Evolutionary conservation across 1,140 invertebrate species (phyloP).

Genomic region (Thalassaphorura encarpata): DNA sequence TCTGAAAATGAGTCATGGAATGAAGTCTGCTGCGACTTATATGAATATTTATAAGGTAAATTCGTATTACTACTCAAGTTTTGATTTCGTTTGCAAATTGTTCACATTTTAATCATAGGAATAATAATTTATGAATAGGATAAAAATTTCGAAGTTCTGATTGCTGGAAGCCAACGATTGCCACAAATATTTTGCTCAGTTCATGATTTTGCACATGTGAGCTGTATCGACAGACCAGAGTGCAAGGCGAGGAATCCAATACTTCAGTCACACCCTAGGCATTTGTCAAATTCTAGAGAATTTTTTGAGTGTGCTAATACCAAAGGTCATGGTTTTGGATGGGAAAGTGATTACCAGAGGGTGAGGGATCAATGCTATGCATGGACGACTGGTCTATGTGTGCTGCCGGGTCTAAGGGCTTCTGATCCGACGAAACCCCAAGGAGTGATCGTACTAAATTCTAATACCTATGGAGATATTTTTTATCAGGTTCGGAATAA

Average conservation of each 20-base stretch:
- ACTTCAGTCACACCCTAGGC: constrained; percentile 18
- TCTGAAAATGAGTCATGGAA: constrained; percentile 22
- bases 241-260: constrained; percentile 25
- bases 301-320: constrained; percentile 6
- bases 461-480: constrained; percentile 20
- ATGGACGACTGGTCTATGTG: constrained; percentile 24
- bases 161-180: constrained; percentile 14
- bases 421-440: constrained; percentile 3
- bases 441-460: constrained; percentile 10
- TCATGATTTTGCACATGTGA: constrained; percentile 19
- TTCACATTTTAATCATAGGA: constrained; percentile 4
- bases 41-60: constrained; percentile 16
- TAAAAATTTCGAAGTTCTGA: constrained; percentile 24
- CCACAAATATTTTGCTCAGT: constrained; percentile 14
- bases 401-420: neutral
- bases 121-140: constrained; percentile 6
- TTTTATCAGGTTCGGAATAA: constrained; percentile 31
- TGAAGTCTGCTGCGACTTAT: constrained; percentile 18
- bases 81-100: neutral
- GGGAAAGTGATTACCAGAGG: constrained; percentile 2
- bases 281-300: constrained; percentile 21
- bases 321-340: neutral
- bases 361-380: constrained; percentile 16
- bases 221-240: constrained; percentile 13
- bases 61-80: neutral